These are phyloP conservation scores for Argyrosomus japonicus DNA, from an alignment of 2,113 vertebrate genomes.

Conservation along the genomic window DNA sequence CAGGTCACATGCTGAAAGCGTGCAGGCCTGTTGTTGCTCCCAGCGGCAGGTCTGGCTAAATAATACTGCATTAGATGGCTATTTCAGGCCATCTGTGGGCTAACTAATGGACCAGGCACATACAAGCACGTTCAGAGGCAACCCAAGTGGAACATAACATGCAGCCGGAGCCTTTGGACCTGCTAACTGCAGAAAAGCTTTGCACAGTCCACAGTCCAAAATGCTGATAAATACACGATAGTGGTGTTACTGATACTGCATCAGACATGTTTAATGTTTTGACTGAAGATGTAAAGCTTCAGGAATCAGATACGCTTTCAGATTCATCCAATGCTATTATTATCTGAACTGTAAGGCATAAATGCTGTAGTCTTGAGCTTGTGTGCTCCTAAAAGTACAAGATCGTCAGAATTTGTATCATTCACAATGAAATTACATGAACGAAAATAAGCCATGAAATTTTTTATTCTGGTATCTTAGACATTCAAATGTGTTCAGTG, in stretches of 20 bases:
- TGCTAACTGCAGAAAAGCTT: conserved; percentile 39
- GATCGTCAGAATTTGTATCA: neutral
- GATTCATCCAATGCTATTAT: conserved; percentile 15
- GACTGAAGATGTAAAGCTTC: conserved; percentile 5
- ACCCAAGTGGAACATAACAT: conserved; percentile 55
- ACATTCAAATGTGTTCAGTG: neutral
- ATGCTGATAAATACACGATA: conserved; percentile 34
- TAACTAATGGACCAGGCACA: conserved; percentile 71
- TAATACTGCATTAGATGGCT: conserved; percentile 74
- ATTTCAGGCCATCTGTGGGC: conserved; percentile 76
- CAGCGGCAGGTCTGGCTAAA: conserved; percentile 63
- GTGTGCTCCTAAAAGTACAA: neutral
- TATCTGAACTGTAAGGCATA: neutral
- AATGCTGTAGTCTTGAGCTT: neutral
- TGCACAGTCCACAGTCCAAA: conserved; percentile 11
- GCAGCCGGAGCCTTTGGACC: conserved; percentile 26
- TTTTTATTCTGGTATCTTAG: neutral
- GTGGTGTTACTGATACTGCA: conserved; percentile 18
- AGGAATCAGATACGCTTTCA: conserved; percentile 18
- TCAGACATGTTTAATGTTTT: conserved; percentile 18
- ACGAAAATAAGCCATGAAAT: neutral
- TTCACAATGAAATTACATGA: neutral
- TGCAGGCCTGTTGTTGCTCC: conserved; percentile 66
- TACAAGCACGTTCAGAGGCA: conserved; percentile 70
- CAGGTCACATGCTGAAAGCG: conserved; percentile 45